Conservation (phyloP, 2,888 invertebrate genomes). For the Dryococelus australis region DNA sequence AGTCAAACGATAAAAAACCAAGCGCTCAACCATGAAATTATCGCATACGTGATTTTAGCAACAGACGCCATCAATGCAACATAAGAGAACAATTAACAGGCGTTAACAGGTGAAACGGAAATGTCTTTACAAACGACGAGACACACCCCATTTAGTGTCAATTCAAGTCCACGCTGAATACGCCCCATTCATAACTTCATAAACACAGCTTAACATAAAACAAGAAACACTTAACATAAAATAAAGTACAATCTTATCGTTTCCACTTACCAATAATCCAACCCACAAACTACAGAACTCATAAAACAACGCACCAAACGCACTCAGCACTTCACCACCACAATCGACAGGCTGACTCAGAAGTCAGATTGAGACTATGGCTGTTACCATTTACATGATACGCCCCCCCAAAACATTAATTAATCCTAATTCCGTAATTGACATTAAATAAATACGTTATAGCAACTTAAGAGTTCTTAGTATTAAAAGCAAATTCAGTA, state of each 20-base stretch:
- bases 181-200: neutral
- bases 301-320: neutral
- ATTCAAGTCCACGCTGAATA: neutral
- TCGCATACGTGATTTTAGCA: neutral
- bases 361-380: slow-evolving; percentile 10
- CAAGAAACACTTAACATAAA: neutral
- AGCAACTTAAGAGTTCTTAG: no score
- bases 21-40: neutral
- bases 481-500: no score
- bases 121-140: neutral
- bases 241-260: neutral
- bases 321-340: neutral
- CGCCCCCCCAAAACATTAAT: neutral
- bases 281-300: neutral
- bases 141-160: slow-evolving; percentile 16
- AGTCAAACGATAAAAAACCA: neutral
- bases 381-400: neutral
- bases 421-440: no score
- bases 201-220: neutral
- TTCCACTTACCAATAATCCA: neutral
- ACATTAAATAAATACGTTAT: no score
- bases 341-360: slow-evolving; percentile 16
- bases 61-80: no score
- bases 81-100: neutral
- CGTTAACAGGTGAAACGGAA: neutral